Evolutionary conservation across 23 tunicate genomes (phyloP), one percentile per base, ranked within the genome.

Genomic region (Styela plicata): DNA sequence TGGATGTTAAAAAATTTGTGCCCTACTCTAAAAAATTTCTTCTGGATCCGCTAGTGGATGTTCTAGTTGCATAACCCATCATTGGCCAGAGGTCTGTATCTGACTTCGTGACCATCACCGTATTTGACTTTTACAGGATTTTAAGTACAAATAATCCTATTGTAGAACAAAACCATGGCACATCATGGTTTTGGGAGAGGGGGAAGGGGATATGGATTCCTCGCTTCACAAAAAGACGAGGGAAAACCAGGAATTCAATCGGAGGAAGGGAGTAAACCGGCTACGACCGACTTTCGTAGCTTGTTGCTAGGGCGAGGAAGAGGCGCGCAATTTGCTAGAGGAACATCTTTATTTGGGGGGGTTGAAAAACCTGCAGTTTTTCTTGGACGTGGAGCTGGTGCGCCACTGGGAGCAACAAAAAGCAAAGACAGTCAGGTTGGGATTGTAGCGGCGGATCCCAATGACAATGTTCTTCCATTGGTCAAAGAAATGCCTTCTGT

Each of bases 151-250:
- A n/a, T n/a, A n/a, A n/a, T n/a, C n/a, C n/a, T n/a, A n/a, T n/a
- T n/a, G 10, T 16, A 68, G 13, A 16, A 23, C 73, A 68, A 16
- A 5, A 32, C 34, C 37, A 71, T 30, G 37, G 37, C 32, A n/a
- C 37, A 30, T 21, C 77, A 31, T 71, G 77, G 77, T 34, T 32
- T 71, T 32, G 77, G 77, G 17, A 27, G 77, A 5, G 77, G 77
- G 2, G 77, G 77, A 5, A 33, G 77, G 3, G 77, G 77, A 28
- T 71, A 28, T 30, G 35, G 77, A 21, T 27, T 71, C 57, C 13
- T 44, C 7, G 24, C 34, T 71, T 32, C 34, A 32, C 31, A 24
- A 66, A 27, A 66, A 24, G 31, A 66, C 3, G 31, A 24, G 31
- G 70, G 70, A 24, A 66, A 66, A 66, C 70, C 70, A 7, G 29